A percentile compares a stretch with the other conserved stretches of the same genome.
phyloP scores from a whole-genome alignment of 1,140 invertebrate species.

The Sycophaga agraensis region DNA sequence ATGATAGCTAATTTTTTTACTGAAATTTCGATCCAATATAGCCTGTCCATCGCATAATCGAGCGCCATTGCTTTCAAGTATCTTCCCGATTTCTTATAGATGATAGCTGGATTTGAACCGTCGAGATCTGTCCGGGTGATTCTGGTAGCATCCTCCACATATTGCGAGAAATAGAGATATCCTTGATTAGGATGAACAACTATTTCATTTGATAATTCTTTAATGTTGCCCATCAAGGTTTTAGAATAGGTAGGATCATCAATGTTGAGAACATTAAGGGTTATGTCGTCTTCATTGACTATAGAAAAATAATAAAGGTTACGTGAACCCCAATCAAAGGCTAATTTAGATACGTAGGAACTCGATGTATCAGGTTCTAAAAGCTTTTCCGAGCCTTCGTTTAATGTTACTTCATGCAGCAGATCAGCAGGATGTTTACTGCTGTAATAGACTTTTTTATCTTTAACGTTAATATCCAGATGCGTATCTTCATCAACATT shows the following conservation, averaged over 20 bases:
- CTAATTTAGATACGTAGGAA: background rate
- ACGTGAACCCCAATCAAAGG: constrained; percentile 8
- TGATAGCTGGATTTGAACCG: background rate
- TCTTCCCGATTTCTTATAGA: too few species aligned
- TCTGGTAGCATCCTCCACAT: fast-evolving
- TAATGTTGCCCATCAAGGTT: background rate
- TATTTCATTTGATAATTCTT: background rate
- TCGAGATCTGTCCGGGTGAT: background rate
- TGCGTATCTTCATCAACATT: background rate
- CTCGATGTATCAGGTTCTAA: background rate
- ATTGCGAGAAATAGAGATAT: background rate
- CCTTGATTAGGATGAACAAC: constrained; percentile 10
- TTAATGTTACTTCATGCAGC: background rate
- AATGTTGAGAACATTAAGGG: constrained; percentile 1
- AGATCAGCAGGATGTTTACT: background rate
- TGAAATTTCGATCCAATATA: too few species aligned
- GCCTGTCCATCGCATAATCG: too few species aligned
- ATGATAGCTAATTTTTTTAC: too few species aligned
- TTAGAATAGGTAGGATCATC: constrained; percentile 5
- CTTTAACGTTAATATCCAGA: background rate
- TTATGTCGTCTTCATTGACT: background rate
- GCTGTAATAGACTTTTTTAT: background rate
- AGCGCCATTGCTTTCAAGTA: too few species aligned
- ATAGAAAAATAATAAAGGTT: constrained; percentile 19
- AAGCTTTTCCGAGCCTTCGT: background rate